Percentiles rank a stretch among this genome's conserved stretches.
Conservation (phyloP, 2,797 vertebrate genomes). For the Macropus fuliginosus region DNA sequence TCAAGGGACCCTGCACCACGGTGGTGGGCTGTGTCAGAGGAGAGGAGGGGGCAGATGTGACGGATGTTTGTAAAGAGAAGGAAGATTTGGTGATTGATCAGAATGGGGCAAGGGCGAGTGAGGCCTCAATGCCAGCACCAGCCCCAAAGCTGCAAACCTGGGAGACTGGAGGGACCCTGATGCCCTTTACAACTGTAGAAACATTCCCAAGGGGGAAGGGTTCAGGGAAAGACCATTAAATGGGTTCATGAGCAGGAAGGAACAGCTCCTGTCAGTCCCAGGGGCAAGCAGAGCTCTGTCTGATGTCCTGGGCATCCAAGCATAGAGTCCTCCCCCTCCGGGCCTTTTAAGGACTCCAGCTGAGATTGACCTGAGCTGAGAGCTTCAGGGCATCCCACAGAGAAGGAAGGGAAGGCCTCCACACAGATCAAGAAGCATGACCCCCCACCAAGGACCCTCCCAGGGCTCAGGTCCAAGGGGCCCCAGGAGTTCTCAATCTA, state of each 20-base stretch:
- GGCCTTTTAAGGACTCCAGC: background rate
- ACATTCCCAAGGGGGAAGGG: too few relatives aligned
- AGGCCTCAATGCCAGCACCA: background rate
- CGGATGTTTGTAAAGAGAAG: background rate
- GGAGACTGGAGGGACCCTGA: background rate
- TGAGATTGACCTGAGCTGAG: background rate
- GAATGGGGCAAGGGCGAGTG: background rate
- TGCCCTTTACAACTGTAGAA: too few relatives aligned
- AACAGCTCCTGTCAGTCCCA: background rate
- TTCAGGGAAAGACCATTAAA: background rate
- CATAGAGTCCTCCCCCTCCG: background rate
- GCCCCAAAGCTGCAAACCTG: background rate
- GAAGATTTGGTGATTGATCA: background rate
- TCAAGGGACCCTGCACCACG: too few relatives aligned
- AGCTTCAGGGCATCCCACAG: background rate
- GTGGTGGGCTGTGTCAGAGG: background rate
- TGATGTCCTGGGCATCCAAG: background rate
- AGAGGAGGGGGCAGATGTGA: background rate
- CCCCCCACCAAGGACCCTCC: too few relatives aligned
- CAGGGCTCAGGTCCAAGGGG: too few relatives aligned
- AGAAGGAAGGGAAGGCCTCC: background rate
- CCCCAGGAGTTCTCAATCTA: background rate
- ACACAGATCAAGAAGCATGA: background rate
- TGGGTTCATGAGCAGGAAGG: background rate
- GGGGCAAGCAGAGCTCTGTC: background rate